Evolutionary conservation across 2,888 invertebrate genomes (phyloP), one percentile per base, ranked within the genome.

Genomic region (Bombylius discolor): DNA sequence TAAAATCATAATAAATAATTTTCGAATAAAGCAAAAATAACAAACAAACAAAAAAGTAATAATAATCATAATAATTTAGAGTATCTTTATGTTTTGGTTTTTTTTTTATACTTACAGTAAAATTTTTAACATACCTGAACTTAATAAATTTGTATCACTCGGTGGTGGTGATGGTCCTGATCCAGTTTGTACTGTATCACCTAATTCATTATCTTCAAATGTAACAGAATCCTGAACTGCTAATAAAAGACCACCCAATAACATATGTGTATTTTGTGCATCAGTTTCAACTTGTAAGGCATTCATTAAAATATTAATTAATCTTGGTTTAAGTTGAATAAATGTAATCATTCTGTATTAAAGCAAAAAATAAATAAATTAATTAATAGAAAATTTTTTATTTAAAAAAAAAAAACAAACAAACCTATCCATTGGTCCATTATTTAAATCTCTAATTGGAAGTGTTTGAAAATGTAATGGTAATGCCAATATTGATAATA

Each of bases 381-480:
- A 51, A 34, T 53, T 48, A 42, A 31, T 45, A 56, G 72, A 64
- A 63, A 71, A 71, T 70, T 70, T 60, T 5, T 63, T 63, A 58
- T 58, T 52, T 53, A 50, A 34, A 51, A 53, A 52, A 9, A 11
- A 11, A 49, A 12, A 33, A 11, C 47, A 31, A 31, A 14, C 66
- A 59, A 45, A 76, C 76, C 71, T 73, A 42, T 76, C 81, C 59
- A 77, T 77, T 52, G 80, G 77, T 32, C 80, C 81, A 7, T 67
- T 66, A 42, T 79, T 80, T 55, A 88, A 78, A 70, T 86, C 87
- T 3, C 85, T 83, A 47, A 88, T 87, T 5, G 81, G 77, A 58
- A 87, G 73, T 59, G 83, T 83, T 70, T 82, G 89, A 70, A 94
- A 97, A 76, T 98, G 96, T 57, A 96, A 80, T 0, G 99, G 98